A percentile compares a stretch with the other conserved stretches of the same genome.
These are phyloP conservation scores for Horisme vitalbata DNA, from an alignment of 2,888 invertebrate genomes.

Conservation along the genomic window DNA sequence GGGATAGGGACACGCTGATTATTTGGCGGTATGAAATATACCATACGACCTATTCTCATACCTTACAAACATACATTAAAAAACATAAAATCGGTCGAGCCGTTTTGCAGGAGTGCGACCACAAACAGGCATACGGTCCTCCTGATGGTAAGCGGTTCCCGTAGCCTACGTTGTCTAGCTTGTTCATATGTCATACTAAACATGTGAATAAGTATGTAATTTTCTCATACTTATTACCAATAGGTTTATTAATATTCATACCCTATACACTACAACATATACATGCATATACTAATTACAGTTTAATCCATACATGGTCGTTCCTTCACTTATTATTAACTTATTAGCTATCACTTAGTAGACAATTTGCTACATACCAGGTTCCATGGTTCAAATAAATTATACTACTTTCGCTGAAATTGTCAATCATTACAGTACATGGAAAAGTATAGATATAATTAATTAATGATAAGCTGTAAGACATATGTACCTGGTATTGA, in stretches of 20 bases:
- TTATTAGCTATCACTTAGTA: constrained; percentile 5
- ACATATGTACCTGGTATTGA: too few species aligned
- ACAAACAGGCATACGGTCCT: too few species aligned
- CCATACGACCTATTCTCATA: too few species aligned
- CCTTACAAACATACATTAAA: too few species aligned
- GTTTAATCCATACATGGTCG: background rate
- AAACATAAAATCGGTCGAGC: too few species aligned
- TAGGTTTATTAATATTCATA: background rate
- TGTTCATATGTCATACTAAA: too few species aligned
- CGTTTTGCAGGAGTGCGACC: too few species aligned
- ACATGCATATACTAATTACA: background rate
- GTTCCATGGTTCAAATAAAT: constrained; percentile 6
- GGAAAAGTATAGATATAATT: background rate
- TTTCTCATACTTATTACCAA: background rate
- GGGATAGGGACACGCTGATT: too few species aligned
- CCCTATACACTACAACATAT: background rate
- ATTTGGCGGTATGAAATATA: too few species aligned
- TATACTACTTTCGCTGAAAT: constrained; percentile 6
- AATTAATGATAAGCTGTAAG: constrained; percentile 1
- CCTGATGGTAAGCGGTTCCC: too few species aligned
- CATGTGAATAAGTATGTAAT: background rate
- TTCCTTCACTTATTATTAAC: background rate
- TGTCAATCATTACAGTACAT: constrained; percentile 14
- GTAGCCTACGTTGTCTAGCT: too few species aligned
- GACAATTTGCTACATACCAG: constrained; percentile 6